phyloP scores from a whole-genome alignment of 2,888 invertebrate genomes.

The Zele albiditarsus region DNA sequence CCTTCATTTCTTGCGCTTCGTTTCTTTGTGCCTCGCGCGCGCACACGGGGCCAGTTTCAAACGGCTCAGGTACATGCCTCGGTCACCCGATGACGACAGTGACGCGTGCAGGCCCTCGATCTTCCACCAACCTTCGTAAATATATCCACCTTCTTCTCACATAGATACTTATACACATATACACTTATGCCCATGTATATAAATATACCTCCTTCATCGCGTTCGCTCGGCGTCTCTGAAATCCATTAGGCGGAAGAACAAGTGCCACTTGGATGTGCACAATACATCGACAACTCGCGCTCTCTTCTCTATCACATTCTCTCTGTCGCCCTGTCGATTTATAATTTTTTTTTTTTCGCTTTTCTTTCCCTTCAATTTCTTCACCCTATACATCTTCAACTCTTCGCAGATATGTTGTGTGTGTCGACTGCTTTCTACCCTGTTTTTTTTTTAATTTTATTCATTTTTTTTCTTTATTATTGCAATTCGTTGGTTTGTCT shows the following conservation, averaged over 20 bases:
- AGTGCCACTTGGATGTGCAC: slow-evolving; percentile 35
- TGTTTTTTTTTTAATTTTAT: neutral
- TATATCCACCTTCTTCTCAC: slow-evolving; percentile 47
- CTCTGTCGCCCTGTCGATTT: slow-evolving; percentile 2
- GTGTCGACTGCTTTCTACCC: neutral
- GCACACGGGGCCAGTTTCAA: slow-evolving; percentile 40
- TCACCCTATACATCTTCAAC: neutral
- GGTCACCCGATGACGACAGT: slow-evolving; percentile 40
- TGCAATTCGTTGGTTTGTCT: neutral
- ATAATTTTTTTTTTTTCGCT: neutral
- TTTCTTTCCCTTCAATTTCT: neutral
- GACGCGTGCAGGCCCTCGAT: slow-evolving; percentile 55
- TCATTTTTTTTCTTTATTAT: neutral
- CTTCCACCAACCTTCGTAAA: slow-evolving; percentile 13
- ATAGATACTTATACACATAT: neutral
- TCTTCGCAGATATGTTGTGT: neutral
- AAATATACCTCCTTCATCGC: neutral
- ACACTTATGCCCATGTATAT: neutral
- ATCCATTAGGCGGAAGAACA: slow-evolving; percentile 36
- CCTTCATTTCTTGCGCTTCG: slow-evolving; percentile 24
- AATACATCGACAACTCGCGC: neutral
- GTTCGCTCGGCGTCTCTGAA: slow-evolving; percentile 5
- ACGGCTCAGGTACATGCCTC: slow-evolving; percentile 45
- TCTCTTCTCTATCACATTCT: slow-evolving; percentile 26
- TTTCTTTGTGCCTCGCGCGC: slow-evolving; percentile 47